Evolutionary conservation across 2,113 vertebrate species (phyloP).

Genomic region (Miniopterus natalensis): DNA sequence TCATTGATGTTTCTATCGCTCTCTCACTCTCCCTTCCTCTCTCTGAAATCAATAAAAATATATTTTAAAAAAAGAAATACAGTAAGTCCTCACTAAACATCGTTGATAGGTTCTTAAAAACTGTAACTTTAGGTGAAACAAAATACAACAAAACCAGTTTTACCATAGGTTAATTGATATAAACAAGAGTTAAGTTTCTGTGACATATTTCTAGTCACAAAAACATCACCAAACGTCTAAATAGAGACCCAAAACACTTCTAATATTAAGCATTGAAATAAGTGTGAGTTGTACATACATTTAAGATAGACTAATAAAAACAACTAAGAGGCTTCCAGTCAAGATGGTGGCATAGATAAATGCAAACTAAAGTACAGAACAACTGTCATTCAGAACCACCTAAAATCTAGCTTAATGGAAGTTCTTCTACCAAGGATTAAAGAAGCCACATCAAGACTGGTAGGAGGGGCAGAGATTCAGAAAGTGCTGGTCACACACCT

Average conservation of each 20-base stretch:
- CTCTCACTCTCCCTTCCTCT: too few species aligned
- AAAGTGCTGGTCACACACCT: neutral
- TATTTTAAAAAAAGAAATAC: neutral
- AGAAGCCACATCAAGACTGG: neutral
- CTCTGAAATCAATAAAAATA: too few species aligned
- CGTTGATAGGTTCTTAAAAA: neutral
- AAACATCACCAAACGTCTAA: neutral
- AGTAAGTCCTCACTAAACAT: neutral
- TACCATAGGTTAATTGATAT: neutral
- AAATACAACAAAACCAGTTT: neutral
- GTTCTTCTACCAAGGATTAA: neutral
- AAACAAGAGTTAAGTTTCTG: neutral
- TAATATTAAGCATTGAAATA: neutral
- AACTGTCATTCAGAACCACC: neutral
- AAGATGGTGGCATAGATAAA: neutral
- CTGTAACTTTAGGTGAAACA: neutral
- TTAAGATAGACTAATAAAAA: too few species aligned
- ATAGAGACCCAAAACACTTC: neutral
- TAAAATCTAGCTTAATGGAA: neutral
- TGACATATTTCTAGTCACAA: neutral
- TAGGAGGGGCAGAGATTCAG: neutral
- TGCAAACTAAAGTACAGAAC: neutral
- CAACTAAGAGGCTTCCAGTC: neutral
- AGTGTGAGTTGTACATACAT: neutral
- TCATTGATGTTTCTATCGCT: too few species aligned